These are phyloP conservation scores for Stomatorhinus ivindoensis DNA, from an alignment of 2,113 vertebrate species.

Conservation along the genomic window DNA sequence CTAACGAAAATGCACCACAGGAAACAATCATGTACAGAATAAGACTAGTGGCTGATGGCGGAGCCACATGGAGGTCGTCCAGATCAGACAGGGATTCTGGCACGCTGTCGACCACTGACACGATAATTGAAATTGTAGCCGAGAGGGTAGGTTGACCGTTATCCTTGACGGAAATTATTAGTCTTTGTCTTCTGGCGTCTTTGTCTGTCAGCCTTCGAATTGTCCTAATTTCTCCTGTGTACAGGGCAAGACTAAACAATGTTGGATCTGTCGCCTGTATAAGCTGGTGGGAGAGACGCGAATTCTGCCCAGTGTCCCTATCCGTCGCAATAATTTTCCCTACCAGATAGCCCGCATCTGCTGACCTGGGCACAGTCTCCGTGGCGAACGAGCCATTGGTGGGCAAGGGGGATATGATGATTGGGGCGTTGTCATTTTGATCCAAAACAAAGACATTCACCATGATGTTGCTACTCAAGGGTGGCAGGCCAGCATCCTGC, in stretches of 20 bases:
- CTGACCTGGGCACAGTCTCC: slow-evolving; percentile 57
- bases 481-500: slow-evolving; percentile 68
- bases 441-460: slow-evolving; percentile 69
- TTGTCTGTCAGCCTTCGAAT: slow-evolving; percentile 67
- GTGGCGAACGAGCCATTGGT: slow-evolving; percentile 58
- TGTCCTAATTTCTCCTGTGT: slow-evolving; percentile 70
- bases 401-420: slow-evolving; percentile 57
- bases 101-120: slow-evolving; percentile 79
- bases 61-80: slow-evolving; percentile 62
- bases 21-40: slow-evolving; percentile 76
- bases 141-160: slow-evolving; percentile 80
- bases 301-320: slow-evolving; percentile 69
- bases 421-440: slow-evolving; percentile 71
- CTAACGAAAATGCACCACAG: slow-evolving; percentile 72
- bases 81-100: slow-evolving; percentile 68
- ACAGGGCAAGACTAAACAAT: slow-evolving; percentile 68
- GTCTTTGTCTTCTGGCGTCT: slow-evolving; percentile 61
- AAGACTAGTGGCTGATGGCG: slow-evolving; percentile 59
- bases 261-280: slow-evolving; percentile 66
- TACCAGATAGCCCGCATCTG: slow-evolving; percentile 51
- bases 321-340: slow-evolving; percentile 63
- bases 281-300: slow-evolving; percentile 69
- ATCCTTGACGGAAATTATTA: slow-evolving; percentile 74
- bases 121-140: slow-evolving; percentile 74
- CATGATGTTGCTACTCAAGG: slow-evolving; percentile 59